A percentile compares a stretch with the other conserved stretches of the same genome.
Conservation (phyloP, 2,888 invertebrate genomes). For the Xestobium rufovillosum region DNA sequence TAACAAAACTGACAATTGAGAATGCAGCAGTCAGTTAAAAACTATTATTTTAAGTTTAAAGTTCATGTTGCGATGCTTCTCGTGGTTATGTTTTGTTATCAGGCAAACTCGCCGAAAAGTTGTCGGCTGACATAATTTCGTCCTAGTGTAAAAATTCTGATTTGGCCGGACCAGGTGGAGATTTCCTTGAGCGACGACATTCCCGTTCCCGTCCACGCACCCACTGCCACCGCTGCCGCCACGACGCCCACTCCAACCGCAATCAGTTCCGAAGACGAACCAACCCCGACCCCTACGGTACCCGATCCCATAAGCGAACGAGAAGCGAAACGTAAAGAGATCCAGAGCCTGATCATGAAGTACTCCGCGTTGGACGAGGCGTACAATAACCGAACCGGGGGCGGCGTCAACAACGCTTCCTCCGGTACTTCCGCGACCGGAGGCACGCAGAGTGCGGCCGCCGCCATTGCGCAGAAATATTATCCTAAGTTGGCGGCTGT, state of each 20-base stretch:
- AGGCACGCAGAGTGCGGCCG: constrained; percentile 28
- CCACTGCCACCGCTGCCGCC: constrained; percentile 40
- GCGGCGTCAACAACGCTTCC: constrained; percentile 42
- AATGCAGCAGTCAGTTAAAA: no score
- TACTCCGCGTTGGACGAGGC: constrained; percentile 73
- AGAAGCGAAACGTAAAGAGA: constrained; percentile 75
- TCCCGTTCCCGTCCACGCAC: constrained; percentile 32
- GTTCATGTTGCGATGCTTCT: no score
- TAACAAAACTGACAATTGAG: no score
- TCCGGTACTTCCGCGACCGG: no score
- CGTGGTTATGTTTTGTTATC: no score
- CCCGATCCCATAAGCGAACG: constrained; percentile 60
- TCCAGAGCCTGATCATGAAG: constrained; percentile 73
- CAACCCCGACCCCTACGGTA: constrained; percentile 41
- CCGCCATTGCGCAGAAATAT: constrained; percentile 39
- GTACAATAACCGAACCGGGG: constrained; percentile 49
- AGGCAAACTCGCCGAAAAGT: no score
- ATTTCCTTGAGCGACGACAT: constrained; percentile 35
- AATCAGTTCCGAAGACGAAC: constrained; percentile 44
- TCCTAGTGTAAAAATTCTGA: no score
- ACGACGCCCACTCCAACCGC: constrained; percentile 28
- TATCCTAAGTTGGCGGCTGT: constrained; percentile 35
- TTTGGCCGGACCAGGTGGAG: no score
- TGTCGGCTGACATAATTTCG: no score
- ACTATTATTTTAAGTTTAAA: no score